Conservation (phyloP, 2,888 invertebrate genomes). For the Nebria brevicollis region DNA sequence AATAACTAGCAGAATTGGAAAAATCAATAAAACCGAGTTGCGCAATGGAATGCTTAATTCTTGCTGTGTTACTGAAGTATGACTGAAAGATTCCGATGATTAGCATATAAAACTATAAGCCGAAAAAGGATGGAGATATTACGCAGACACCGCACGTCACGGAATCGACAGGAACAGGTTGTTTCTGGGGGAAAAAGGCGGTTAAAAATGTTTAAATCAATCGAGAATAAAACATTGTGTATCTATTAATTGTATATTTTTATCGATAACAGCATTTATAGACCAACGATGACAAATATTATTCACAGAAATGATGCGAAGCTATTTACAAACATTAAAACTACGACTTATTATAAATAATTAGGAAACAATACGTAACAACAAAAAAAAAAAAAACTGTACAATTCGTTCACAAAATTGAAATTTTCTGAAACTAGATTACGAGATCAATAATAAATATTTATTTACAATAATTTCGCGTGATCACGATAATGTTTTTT, state of each 20-base stretch:
- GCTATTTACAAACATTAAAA: conserved; percentile 61
- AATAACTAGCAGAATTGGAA: no score
- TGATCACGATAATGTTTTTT: neutral
- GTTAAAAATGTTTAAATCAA: neutral
- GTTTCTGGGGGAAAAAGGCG: neutral
- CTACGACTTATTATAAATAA: conserved; percentile 47
- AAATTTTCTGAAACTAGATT: conserved; percentile 40
- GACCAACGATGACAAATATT: conserved; percentile 57
- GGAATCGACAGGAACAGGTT: no score
- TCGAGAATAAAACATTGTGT: neutral
- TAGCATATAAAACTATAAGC: no score
- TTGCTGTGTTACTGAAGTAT: no score
- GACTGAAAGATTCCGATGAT: no score
- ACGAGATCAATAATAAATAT: conserved; percentile 40
- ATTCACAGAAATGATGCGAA: conserved; percentile 57
- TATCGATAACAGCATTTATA: conserved; percentile 58
- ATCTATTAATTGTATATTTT: conserved; percentile 49
- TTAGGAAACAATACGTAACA: conserved; percentile 46
- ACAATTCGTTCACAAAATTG: conserved; percentile 38
- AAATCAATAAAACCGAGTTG: no score
- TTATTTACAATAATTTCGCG: conserved; percentile 24
- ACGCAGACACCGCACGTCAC: no score
- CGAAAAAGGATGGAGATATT: no score
- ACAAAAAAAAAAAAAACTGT: conserved; percentile 38
- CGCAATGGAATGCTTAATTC: no score